Evolutionary conservation across 2,888 invertebrate species (phyloP), one percentile per base, ranked within the genome.

Genomic region (Alcis repandata): DNA sequence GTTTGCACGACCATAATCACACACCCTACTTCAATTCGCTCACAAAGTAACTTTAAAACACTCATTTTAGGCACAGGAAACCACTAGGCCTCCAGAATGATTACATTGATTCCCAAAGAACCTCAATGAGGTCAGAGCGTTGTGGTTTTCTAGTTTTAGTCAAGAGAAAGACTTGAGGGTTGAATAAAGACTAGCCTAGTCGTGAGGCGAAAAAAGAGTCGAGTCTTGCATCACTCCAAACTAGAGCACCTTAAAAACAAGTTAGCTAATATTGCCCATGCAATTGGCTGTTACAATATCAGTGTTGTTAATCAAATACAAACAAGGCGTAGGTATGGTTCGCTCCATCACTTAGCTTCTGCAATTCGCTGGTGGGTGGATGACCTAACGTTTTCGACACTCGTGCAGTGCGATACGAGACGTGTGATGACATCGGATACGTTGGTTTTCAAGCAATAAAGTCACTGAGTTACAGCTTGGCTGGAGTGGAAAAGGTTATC

Each of bases 341-440:
- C 49, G 48, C 53, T 59, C 33, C 54, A 59, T 19, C 48, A 49
- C 53, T 59, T 59, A 59, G 33, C 36, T 36, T 54, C 41, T 52
- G 41, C 32, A 52, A 40, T 10, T 46, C 27, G 15, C 20, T 13
- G n/a, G 59, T 59, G 59, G 64, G 59, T 59, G 59, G 64, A 32
- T 64, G 64, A 64, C 36, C 49, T 49, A 54, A 64, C 20, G 54
- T 64, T 54, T 64, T 49, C 64, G 19, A 64, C 41, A 59, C 43
- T 48, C 43, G 54, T 17, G 22, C 2, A 22, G 15, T 20, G 43
- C 45, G 40, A 49, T 41, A 51, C 7, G 27, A 58, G 11, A 49
- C 36, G 2, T 22, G 32, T 59, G 61, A 33, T 20, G 59, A 60
- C 52, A 60, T 60, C 20, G 0, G 38, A 8, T 49, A 49, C 15